A percentile compares a stretch with the other conserved stretches of the same genome.
Evolutionary conservation across 2,113 vertebrate species (phyloP).

Genomic region (Anseranas semipalmata): DNA sequence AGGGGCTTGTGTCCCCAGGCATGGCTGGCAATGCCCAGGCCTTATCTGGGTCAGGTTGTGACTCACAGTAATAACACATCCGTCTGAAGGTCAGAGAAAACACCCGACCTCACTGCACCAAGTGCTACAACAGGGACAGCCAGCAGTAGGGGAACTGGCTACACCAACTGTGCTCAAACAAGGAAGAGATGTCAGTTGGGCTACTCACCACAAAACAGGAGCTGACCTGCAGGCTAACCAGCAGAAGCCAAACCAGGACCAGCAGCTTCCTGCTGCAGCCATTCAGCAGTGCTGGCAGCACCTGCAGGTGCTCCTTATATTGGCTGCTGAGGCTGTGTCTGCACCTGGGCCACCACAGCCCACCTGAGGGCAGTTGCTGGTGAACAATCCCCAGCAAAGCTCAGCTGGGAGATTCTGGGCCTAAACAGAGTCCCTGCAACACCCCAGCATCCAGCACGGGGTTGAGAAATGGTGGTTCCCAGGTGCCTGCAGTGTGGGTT

Average conservation of each 20-base stretch:
- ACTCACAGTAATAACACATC: background rate
- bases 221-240: background rate
- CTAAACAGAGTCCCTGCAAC: background rate
- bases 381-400: background rate
- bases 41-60: background rate
- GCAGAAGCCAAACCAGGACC: background rate
- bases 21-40: background rate
- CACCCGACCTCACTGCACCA: background rate
- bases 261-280: background rate
- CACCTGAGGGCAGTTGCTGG: background rate
- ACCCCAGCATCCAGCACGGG: background rate
- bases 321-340: background rate
- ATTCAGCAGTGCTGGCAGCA: accelerated
- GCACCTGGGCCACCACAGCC: background rate
- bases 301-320: background rate
- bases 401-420: background rate
- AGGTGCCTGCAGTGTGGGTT: background rate
- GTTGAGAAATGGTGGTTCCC: background rate
- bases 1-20: accelerated
- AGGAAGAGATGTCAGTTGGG: background rate
- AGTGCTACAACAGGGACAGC: background rate
- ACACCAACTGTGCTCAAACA: accelerated
- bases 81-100: background rate
- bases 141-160: accelerated
- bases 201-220: accelerated